These are phyloP conservation scores for Calonectris borealis DNA, from an alignment of 2,113 vertebrate genomes.

Conservation along the genomic window DNA sequence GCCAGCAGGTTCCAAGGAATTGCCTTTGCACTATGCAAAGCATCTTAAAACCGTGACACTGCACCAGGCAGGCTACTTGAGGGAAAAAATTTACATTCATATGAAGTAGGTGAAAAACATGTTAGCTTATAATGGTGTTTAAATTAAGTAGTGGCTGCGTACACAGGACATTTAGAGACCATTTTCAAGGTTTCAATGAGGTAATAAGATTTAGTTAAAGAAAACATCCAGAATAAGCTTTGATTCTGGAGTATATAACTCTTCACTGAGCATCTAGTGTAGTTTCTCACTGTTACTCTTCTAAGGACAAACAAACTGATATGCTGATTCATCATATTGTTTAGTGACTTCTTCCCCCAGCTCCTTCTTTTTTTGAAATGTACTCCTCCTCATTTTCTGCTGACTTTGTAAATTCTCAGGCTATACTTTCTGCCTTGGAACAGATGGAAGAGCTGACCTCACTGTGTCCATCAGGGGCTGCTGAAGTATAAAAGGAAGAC, in stretches of 20 bases:
- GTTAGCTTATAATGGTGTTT: not conserved
- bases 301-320: slow-evolving; percentile 1
- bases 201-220: not conserved
- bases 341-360: not conserved
- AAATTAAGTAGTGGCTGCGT: not conserved
- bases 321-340: not conserved
- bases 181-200: not conserved
- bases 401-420: not conserved
- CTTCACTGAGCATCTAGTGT: not conserved
- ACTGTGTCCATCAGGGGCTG: not conserved
- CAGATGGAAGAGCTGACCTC: slow-evolving; percentile 19
- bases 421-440: not conserved
- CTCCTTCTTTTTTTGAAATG: not conserved
- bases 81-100: not conserved
- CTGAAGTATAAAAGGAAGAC: not conserved
- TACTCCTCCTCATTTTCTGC: not conserved
- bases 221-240: not conserved
- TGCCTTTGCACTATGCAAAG: not conserved
- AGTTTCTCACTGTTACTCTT: not conserved
- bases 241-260: not conserved
- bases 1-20: not conserved
- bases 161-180: not conserved
- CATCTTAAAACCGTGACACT: not conserved
- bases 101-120: not conserved
- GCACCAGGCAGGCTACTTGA: not conserved